A percentile compares a stretch with the other conserved stretches of the same genome.
Conservation (phyloP, 1,140 invertebrate genomes). For the Cydia pomonella region DNA sequence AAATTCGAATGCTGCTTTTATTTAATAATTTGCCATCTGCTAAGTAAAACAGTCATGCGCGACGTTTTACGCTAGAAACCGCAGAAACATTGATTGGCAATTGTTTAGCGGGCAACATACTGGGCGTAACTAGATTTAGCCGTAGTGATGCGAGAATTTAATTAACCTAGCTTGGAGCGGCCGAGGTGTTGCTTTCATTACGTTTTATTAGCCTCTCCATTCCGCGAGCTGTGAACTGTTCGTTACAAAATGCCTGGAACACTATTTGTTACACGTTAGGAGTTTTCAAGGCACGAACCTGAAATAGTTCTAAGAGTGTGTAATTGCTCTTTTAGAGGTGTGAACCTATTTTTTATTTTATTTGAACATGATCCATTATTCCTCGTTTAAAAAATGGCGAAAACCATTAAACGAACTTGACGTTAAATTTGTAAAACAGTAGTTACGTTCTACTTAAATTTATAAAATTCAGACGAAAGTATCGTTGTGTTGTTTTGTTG, state of each 20-base stretch:
- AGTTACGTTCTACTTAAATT: no score
- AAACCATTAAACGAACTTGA: no score
- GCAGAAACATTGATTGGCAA: conserved; percentile 3
- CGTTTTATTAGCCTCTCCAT: conserved; percentile 51
- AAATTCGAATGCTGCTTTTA: no score
- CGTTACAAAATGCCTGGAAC: conserved; percentile 6
- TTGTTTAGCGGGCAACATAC: conserved; percentile 27
- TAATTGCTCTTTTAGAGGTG: background rate
- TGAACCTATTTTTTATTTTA: no score
- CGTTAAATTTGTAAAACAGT: no score
- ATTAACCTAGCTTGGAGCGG: conserved; percentile 45
- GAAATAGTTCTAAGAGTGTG: background rate
- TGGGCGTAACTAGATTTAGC: conserved; percentile 27
- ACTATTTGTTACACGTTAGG: conserved; percentile 15
- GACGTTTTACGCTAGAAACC: background rate
- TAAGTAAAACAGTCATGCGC: background rate
- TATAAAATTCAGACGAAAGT: no score
- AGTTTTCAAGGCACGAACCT: background rate
- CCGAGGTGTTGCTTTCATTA: conserved; percentile 41
- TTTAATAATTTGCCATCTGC: background rate
- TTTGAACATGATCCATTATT: no score
- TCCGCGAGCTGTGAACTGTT: conserved; percentile 7
- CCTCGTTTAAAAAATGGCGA: no score
- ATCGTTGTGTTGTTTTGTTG: no score
- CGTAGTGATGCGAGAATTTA: conserved; percentile 54